Evolutionary conservation across 2,888 invertebrate genomes (phyloP).

Genomic region (Lasioglossum leucozonium): DNA sequence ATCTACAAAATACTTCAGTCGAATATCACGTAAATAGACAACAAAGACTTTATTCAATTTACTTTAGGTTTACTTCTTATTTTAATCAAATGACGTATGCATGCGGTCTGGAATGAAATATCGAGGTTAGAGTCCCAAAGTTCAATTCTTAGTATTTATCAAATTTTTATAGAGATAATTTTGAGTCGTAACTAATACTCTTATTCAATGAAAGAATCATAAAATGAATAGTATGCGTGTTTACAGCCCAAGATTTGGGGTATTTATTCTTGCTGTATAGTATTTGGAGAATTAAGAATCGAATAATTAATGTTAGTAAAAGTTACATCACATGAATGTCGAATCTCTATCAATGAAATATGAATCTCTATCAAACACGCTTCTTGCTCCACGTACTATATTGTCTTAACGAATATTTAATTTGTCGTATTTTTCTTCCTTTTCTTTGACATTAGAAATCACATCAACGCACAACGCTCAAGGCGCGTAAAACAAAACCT

Average conservation of each 20-base stretch:
- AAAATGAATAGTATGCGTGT: background rate
- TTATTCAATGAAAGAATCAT: background rate
- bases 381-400: too few relatives aligned
- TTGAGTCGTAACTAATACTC: background rate
- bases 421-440: background rate
- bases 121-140: background rate
- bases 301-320: background rate
- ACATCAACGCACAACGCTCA: conserved; percentile 85
- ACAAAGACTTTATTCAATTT: background rate
- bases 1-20: conserved; percentile 15
- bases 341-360: background rate
- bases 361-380: too few relatives aligned
- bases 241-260: background rate
- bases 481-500: conserved; percentile 87
- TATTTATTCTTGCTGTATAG: background rate
- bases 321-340: background rate
- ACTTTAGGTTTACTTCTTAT: background rate
- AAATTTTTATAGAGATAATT: background rate
- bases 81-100: background rate
- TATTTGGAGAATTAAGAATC: background rate
- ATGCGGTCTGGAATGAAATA: background rate
- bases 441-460: conserved; percentile 63
- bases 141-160: background rate
- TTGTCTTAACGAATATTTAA: background rate
- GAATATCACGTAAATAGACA: conserved; percentile 50